A percentile compares a stretch with the other conserved stretches of the same genome.
phyloP scores from a whole-genome alignment of 2,113 vertebrate species.

The Rostratula benghalensis region DNA sequence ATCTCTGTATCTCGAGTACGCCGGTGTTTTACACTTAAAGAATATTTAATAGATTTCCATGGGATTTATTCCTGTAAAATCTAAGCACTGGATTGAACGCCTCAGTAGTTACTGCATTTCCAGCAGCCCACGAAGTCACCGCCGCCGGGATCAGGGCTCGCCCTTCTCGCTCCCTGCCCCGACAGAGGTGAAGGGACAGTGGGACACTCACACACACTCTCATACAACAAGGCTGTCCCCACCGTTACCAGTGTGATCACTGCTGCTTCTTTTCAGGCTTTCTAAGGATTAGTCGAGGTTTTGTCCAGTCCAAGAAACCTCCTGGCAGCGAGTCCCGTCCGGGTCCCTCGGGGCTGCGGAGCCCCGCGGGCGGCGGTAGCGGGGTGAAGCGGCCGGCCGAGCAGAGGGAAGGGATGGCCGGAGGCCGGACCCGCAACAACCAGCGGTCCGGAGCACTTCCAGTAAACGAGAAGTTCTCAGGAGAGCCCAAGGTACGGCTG shows the following conservation, averaged over 20 bases:
- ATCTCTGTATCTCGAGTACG: neutral
- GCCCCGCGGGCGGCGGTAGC: neutral
- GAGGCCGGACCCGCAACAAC: neutral
- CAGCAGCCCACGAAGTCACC: fast-evolving
- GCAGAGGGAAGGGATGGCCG: neutral
- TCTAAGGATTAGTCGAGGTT: neutral
- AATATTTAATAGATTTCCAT: neutral
- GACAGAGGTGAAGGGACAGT: fast-evolving
- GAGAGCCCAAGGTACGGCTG: neutral
- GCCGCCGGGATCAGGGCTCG: neutral
- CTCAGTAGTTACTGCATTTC: neutral
- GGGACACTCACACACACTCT: slow-evolving; percentile 56
- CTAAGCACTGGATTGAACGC: neutral
- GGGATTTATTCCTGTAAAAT: neutral
- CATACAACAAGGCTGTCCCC: slow-evolving; percentile 69
- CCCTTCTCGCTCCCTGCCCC: neutral
- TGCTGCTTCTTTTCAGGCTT: slow-evolving; percentile 70
- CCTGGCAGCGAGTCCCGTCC: slow-evolving; percentile 47
- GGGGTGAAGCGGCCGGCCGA: neutral
- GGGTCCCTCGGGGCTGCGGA: neutral
- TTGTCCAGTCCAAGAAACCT: neutral
- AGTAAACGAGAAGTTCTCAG: neutral
- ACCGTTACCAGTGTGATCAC: slow-evolving; percentile 67
- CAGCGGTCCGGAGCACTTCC: neutral
- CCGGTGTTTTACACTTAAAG: neutral